Conservation (phyloP, 2,113 vertebrate species). For the Nothocercus nigrocapillus region DNA sequence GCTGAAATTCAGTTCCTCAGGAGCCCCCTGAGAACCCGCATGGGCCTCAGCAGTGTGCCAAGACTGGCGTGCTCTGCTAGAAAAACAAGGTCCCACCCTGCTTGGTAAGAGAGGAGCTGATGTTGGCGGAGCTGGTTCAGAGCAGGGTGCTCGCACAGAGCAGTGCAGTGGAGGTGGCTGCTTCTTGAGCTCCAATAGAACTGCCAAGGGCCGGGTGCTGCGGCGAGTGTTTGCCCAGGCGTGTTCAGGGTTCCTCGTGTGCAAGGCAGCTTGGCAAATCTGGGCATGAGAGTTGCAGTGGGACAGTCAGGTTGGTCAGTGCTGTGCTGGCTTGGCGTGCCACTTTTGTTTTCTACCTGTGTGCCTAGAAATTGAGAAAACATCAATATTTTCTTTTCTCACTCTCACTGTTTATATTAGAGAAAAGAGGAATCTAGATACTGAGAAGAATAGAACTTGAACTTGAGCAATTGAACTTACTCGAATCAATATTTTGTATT, state of each 20-base stretch:
- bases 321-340: neutral
- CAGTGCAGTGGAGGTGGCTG: neutral
- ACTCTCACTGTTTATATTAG: neutral
- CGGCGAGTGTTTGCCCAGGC: neutral
- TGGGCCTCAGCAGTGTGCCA: rapidly evolving
- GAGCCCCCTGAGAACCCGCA: neutral
- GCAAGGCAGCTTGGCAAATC: neutral
- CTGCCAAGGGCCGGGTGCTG: neutral
- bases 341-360: neutral
- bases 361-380: neutral
- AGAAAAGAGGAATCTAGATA: neutral
- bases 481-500: neutral
- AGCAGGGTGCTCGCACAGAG: neutral
- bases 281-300: neutral
- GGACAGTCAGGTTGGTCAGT: neutral
- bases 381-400: neutral
- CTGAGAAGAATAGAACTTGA: neutral
- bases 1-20: neutral
- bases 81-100: neutral
- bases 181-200: neutral
- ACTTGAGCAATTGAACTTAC: neutral
- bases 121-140: neutral
- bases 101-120: neutral
- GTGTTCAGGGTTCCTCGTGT: no score
- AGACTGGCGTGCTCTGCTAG: neutral